These are phyloP conservation scores for Heliconius eleuchia DNA, from an alignment of 1,140 invertebrate genomes.

Conservation along the genomic window DNA sequence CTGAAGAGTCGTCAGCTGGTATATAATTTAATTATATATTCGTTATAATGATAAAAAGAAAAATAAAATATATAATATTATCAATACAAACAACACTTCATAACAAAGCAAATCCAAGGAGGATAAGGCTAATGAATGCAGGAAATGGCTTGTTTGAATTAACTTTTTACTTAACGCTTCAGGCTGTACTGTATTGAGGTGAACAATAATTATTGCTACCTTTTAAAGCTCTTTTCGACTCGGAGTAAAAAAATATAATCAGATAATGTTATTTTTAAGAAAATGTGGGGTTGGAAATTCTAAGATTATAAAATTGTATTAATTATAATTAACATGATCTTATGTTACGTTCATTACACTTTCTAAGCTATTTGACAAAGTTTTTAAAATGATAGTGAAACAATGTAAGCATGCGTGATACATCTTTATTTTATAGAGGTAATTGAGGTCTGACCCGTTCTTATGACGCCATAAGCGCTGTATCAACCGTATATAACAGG, in stretches of 20 bases:
- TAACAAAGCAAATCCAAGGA: conserved; percentile 15
- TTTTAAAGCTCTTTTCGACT: background rate
- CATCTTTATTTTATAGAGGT: too few species aligned
- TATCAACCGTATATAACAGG: too few species aligned
- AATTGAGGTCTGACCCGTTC: too few species aligned
- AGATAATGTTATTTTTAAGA: background rate
- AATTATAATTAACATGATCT: background rate
- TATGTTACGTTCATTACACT: background rate
- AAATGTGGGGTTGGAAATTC: background rate
- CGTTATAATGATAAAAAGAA: background rate
- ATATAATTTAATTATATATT: too few species aligned
- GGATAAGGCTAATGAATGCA: conserved; percentile 27
- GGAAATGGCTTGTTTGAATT: conserved; percentile 32
- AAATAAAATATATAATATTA: background rate
- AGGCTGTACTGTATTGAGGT: background rate
- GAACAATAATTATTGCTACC: background rate
- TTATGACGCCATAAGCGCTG: too few species aligned
- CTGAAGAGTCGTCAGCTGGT: too few species aligned
- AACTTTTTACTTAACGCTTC: conserved; percentile 14
- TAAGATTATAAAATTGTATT: background rate
- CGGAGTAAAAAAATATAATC: background rate
- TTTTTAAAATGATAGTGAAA: too few species aligned
- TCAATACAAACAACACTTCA: background rate
- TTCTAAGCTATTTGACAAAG: too few species aligned
- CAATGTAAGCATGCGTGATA: too few species aligned